Evolutionary conservation across 1,140 invertebrate genomes (phyloP), one percentile per base, ranked within the genome.

Genomic region (Araneus ventricosus): DNA sequence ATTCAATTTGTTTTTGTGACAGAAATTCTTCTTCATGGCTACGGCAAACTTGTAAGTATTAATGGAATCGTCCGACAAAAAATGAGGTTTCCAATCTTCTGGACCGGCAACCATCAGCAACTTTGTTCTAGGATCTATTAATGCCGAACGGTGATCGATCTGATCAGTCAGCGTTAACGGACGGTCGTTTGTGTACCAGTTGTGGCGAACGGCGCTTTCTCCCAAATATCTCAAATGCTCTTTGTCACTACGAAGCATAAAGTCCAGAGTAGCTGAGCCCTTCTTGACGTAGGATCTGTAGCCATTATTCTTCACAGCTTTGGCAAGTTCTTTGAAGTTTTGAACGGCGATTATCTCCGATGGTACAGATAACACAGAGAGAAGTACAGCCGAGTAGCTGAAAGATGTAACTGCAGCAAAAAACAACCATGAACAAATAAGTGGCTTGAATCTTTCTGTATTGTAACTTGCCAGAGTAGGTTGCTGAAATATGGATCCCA

Each of bases 251-350:
- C 22, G 24, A 7, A 24, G 3, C 2, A 87, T n/a, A 34, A 87
- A 1, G 17, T 90, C 88, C 10, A 20, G n/a, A n/a, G 45, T 30
- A 1, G 34, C 27, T 37, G 67, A 90, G 14, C 88, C 88, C 6
- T 22, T 20, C 5, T 4, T 27, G 24, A 39, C 27, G 14, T 10
- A 30, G 14, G 5, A 30, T 30, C 24, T 90, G n/a, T 41, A 90
- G 2, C 34, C 59, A 17, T 45, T 45, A 24, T 79, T 39, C n/a
- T 2, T 10, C n/a, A 90, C 52, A 7, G 52, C 67, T 24, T 52
- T n/a, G 5, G 88, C 17, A 6, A 90, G 88, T 57, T 79, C 67
- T 34, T 80, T 34, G 45, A 90, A 52, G 75, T n/a, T 59, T 37
- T 30, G 7, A 37, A 90, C 45, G 88, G n/a, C n/a, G n/a, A n/a